Base-by-base conservation (phyloP, 2,888 invertebrate genomes). In the Strigamia transsilvanica region DNA sequence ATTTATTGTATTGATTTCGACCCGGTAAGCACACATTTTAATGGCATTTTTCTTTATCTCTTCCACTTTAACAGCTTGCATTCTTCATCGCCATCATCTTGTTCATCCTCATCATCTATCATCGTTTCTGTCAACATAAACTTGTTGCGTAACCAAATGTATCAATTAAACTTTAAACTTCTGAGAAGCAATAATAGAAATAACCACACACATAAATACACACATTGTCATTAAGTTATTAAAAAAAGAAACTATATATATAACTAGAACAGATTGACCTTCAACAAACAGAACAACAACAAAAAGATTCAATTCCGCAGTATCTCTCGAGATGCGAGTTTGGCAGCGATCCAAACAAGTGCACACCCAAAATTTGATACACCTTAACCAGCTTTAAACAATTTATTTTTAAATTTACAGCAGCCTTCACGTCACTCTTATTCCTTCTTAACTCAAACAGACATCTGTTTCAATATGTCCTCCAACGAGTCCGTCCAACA, bases 351-450 rank as follows among this genome's bases (percentile, higher is more conserved):
- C 32, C 73, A 73, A 73, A 73, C n/a, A 73, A 27, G 73, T 0
- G 32, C 73, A 73, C 73, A 73, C 73, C 73, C 73, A 73, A 73
- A 73, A 73, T 73, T 73, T 73, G 73, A 73, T 73, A 73, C 73
- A 73, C 23, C 27, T 73, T 73, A 73, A 73, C 73, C 73, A 73
- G 27, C 73, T 73, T 73, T 27, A 73, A 73, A 73, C n/a, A 13
- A 12, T 73, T 73, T 73, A 73, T 73, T 73, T 73, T 73, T 73
- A 73, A 73, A 73, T 73, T 27, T 32, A 23, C 73, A 32, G 73
- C 73, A 27, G 73, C 73, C 32, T 56, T 56, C 56, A 18, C 23
- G 12, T 73, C 73, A 23, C 3, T 73, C 73, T 73, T 38, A 38
- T 9, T 27, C 27, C 9, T 38, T 38, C 38, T 38, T 73, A 73